phyloP scores from a whole-genome alignment of 2,888 invertebrate genomes.

The Aphidius colemani region DNA sequence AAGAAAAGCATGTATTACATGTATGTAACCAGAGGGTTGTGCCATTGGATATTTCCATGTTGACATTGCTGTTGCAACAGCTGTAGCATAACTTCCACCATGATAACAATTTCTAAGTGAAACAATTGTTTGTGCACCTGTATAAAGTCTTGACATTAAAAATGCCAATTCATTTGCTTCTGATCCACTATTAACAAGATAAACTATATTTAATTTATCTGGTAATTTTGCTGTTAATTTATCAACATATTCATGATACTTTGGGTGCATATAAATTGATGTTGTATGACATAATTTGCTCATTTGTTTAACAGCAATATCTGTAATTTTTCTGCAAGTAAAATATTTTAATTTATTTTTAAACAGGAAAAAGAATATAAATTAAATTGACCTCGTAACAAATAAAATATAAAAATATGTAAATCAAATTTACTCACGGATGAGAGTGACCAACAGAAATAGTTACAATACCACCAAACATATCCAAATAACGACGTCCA shows the following conservation, averaged over 20 bases:
- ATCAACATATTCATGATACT: conserved; percentile 88
- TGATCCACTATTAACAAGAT: conserved; percentile 94
- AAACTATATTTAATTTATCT: conserved; percentile 84
- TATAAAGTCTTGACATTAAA: conserved; percentile 83
- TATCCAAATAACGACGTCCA: conserved; percentile 87
- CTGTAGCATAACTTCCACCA: conserved; percentile 84
- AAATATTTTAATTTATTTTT: conserved; percentile 2
- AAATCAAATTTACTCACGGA: conserved; percentile 73
- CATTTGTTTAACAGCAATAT: conserved; percentile 79
- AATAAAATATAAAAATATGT: neutral
- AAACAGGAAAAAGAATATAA: neutral
- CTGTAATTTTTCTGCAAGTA: conserved; percentile 76
- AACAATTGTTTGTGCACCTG: conserved; percentile 82
- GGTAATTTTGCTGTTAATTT: conserved; percentile 82
- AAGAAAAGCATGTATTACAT: conserved; percentile 65
- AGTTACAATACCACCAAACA: conserved; percentile 96
- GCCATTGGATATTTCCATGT: conserved; percentile 80
- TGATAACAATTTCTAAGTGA: conserved; percentile 91
- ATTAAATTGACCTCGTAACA: neutral
- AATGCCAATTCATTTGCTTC: conserved; percentile 97
- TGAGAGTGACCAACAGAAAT: conserved; percentile 98
- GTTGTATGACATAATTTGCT: conserved; percentile 89
- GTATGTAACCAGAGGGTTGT: conserved; percentile 73
- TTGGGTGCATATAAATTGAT: conserved; percentile 87
- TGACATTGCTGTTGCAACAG: conserved; percentile 80